Evolutionary conservation across 2,888 invertebrate species (phyloP), one percentile per base, ranked within the genome.

Genomic region (Cryptus armator): DNA sequence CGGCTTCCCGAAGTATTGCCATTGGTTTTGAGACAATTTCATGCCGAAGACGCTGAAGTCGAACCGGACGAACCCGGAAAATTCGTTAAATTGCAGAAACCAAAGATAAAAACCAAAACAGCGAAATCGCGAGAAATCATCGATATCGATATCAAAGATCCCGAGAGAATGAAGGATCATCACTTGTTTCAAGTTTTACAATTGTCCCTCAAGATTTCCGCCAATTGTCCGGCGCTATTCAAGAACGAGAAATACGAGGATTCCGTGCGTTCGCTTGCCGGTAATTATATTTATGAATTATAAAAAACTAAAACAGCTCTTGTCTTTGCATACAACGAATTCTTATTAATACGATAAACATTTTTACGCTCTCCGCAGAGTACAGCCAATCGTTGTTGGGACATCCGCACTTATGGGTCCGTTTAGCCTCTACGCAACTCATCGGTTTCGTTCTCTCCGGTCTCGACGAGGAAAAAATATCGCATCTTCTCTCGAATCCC

Each of bases 371-470:
- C 83, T 93, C 97, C 89, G 95, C 95, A 74, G 96, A 96, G 91
- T 95, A 96, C 90, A 95, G 96, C 89, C 97, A 97, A 93, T 95
- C 94, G 19, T 95, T 98, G 62, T 92, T 99, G 16, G 96, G 95
- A 0, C 96, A 99, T 93, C 97, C 97, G 14, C 98, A 99, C 92
- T 95, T 96, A 46, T 98, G 98, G 98, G 97, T 99, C 0, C 95
- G 98, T 77, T 94, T 98, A 66, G 95, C 96, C 81, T 95, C 98
- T 0, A 95, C 96, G 0, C 97, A 98, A 92, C 95, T 98, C 85
- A 93, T 98, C 62, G 97, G 97, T 0, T 95, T 96, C 67, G 95
- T 98, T 71, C 94, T 99, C 77, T 94, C 96, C 0, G 94, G 95
- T 0, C 95, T 96, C 67, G 95, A 97, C 90, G 94, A 95, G 9